These are phyloP conservation scores for Argyrosomus japonicus DNA, from an alignment of 2,113 vertebrate genomes.

Conservation along the genomic window DNA sequence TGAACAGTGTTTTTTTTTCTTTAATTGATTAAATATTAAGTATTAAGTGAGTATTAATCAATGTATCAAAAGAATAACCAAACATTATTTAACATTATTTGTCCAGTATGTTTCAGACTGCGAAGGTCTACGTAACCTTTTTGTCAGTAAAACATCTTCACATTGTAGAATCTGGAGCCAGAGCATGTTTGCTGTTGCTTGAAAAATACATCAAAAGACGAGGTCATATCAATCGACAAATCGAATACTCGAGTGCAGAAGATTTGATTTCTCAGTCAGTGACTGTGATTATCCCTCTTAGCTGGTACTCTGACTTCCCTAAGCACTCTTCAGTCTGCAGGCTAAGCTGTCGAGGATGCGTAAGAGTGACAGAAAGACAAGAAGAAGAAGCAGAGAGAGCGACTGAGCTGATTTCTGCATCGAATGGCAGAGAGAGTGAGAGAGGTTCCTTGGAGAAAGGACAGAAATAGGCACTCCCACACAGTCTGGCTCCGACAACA, in stretches of 20 bases:
- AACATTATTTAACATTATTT: no score
- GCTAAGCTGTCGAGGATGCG: conserved; percentile 23
- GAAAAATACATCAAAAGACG: no score
- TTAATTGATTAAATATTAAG: no score
- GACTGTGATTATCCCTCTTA: conserved; percentile 22
- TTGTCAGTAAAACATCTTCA: no score
- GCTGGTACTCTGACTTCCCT: conserved; percentile 5
- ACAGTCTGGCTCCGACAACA: conserved; percentile 81
- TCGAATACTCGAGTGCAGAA: neutral
- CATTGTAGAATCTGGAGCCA: no score
- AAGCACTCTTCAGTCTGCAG: conserved; percentile 12
- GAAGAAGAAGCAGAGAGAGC: conserved; percentile 26
- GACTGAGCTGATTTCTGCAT: conserved; percentile 35
- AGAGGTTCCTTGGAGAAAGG: conserved; percentile 56
- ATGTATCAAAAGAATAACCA: no score
- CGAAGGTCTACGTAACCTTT: no score
- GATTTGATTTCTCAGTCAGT: conserved; percentile 10
- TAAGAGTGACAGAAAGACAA: conserved; percentile 28
- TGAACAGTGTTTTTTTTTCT: no score
- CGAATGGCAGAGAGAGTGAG: neutral
- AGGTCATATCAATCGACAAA: neutral
- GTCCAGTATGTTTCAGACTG: no score
- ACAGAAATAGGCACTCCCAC: conserved; percentile 82
- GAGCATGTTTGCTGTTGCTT: no score
- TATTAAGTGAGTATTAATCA: no score